Evolutionary conservation across 2,888 invertebrate species (phyloP), one percentile per base, ranked within the genome.

Genomic region (Deilephila elpenor): DNA sequence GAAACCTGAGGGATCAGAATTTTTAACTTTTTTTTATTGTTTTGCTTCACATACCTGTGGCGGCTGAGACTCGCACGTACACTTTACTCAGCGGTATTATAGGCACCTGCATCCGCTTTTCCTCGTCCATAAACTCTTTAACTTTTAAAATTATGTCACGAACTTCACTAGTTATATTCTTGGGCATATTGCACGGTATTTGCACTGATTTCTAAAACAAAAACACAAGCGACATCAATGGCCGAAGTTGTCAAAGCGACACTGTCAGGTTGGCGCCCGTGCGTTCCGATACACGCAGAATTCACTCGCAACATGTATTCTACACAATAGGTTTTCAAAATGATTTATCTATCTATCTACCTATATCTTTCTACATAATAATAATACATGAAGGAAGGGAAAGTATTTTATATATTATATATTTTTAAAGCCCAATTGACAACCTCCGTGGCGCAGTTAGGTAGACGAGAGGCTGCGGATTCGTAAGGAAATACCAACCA

Each of bases 41-140:
- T 67, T 67, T 59, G 56, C 25, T 67, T 29, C 14, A 82, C 86
- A 76, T 80, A 94, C 93, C 93, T 81, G 93, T 93, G 76, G 94
- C 94, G 6, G 94, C 93, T 4, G 94, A 92, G 19, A 94, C 94
- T 75, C 94, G 82, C 29, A 93, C 90, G 77, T 94, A 93, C 29
- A 94, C 94, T 87, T 94, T 94, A 79, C 93, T 93, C 19, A 94
- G 84, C 1, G 94, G 94, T 83, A 94, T 94, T 82, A 94, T 94
- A 37, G 94, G 94, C 75, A 93, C 93, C 85, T 94, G 93, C 94
- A 94, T 94, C 60, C 93, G 89, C 83, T 94, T 94, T 73, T 94
- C 94, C 73, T 93, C 93, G 73, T 94, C 94, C 94, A 94, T 94
- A 82, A 94, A 94, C 78, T 93, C 94, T 79, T 94, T 94, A 3